phyloP scores from a whole-genome alignment of 1,140 invertebrate species.

The Epicauta chinensis region DNA sequence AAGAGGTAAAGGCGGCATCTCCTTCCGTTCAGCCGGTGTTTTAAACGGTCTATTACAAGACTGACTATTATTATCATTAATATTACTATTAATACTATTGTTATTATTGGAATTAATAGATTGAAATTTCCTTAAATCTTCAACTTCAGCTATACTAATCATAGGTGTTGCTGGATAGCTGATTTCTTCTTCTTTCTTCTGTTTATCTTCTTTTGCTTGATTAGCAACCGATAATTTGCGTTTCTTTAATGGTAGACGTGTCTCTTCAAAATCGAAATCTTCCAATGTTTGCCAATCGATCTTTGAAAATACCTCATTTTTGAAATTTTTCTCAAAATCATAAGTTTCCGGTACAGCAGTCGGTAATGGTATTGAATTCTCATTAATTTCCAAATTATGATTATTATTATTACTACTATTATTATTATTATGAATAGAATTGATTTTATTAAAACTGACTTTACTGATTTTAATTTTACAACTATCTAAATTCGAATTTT shows the following conservation, averaged over 20 bases:
- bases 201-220: slow-evolving; percentile 8
- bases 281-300: slow-evolving; percentile 13
- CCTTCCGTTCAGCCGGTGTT: slow-evolving; percentile 28
- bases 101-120: background rate
- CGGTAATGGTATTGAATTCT: slow-evolving; percentile 7
- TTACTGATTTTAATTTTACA: no score
- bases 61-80: no score
- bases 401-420: slow-evolving; percentile 1
- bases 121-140: slow-evolving; percentile 13
- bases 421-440: background rate
- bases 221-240: slow-evolving; percentile 22
- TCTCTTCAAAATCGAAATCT: slow-evolving; percentile 20
- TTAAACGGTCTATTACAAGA: slow-evolving; percentile 16
- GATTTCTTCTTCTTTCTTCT: slow-evolving; percentile 24
- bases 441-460: no score
- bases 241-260: slow-evolving; percentile 31
- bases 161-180: slow-evolving; percentile 32
- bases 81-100: no score
- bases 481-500: background rate
- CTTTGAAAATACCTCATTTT: slow-evolving; percentile 14
- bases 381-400: background rate
- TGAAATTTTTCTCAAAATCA: slow-evolving; percentile 20
- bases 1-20: slow-evolving; percentile 25
- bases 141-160: slow-evolving; percentile 32
- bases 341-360: slow-evolving; percentile 16